These are phyloP conservation scores for Chondrilla cf. caribensis DNA, from an alignment of 37 sponge, comb jelly and placozoan genomes.

Conservation along the genomic window DNA sequence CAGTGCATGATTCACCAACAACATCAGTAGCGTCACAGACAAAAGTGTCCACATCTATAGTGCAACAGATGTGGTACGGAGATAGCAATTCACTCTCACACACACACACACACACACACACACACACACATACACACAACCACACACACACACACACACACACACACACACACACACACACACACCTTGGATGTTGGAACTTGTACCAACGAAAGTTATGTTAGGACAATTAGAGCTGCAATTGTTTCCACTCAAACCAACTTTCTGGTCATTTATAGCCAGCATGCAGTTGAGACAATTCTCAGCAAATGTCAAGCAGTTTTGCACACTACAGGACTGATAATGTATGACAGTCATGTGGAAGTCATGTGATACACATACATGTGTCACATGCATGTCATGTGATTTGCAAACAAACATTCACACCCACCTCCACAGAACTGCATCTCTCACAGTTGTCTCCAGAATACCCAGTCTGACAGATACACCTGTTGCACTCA, in stretches of 20 bases:
- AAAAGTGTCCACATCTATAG: conserved; percentile 6
- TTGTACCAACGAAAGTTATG: neutral
- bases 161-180: neutral
- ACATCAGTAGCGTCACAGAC: neutral
- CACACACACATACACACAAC: no score
- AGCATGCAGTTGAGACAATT: neutral
- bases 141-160: neutral
- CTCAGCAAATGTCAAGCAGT: neutral
- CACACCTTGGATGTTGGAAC: neutral
- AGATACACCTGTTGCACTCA: conserved; percentile 1
- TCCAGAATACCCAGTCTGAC: neutral
- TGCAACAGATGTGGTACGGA: no score
- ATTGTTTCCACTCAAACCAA: neutral
- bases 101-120: no score
- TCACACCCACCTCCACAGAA: neutral
- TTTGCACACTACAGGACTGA: conserved; percentile 6
- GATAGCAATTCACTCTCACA: no score
- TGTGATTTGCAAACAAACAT: neutral
- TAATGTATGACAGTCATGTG: neutral
- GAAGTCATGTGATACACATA: neutral
- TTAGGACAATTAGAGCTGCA: neutral
- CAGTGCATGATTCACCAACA: neutral
- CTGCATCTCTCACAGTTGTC: conserved; percentile 1
- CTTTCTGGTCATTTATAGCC: neutral
- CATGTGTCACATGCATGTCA: neutral